Evolutionary conservation across 2,888 invertebrate species (phyloP).

Genomic region (Chymomyza amoena): DNA sequence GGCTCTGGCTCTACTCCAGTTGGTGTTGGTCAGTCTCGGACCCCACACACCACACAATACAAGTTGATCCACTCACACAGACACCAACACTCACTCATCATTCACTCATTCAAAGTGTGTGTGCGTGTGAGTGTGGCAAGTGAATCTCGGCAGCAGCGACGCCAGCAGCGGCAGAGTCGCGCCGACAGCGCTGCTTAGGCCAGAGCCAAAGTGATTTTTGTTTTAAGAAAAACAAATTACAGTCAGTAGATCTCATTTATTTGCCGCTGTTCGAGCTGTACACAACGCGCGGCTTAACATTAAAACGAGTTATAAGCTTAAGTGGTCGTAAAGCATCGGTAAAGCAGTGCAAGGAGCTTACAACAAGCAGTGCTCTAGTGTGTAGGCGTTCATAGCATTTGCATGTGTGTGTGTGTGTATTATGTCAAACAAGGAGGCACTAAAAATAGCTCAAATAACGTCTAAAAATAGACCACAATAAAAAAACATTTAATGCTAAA

Average conservation of each 20-base stretch:
- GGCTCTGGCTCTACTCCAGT: slow-evolving; percentile 8
- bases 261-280: slow-evolving; percentile 76
- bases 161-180: slow-evolving; percentile 18
- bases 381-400: not conserved
- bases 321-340: slow-evolving; percentile 15
- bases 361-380: not conserved
- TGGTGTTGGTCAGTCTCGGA: slow-evolving; percentile 25
- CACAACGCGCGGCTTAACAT: slow-evolving; percentile 56
- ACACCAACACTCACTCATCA: slow-evolving; percentile 38
- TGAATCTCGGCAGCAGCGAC: slow-evolving; percentile 23
- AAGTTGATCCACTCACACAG: slow-evolving; percentile 29
- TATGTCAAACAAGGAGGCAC: not conserved
- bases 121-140: not conserved
- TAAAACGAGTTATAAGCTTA: slow-evolving; percentile 22
- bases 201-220: slow-evolving; percentile 60
- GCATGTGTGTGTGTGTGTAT: not conserved
- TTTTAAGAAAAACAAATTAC: slow-evolving; percentile 76
- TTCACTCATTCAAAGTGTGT: not conserved
- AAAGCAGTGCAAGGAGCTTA: slow-evolving; percentile 31
- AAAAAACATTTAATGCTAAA: too few species aligned
- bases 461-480: too few species aligned
- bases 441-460: too few species aligned
- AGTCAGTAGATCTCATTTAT: slow-evolving; percentile 77
- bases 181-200: slow-evolving; percentile 3
- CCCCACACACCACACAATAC: slow-evolving; percentile 54